Percentiles rank a stretch among this genome's conserved stretches.
Evolutionary conservation across 2,797 vertebrate species (phyloP).

Genomic region (Ibycter americanus): DNA sequence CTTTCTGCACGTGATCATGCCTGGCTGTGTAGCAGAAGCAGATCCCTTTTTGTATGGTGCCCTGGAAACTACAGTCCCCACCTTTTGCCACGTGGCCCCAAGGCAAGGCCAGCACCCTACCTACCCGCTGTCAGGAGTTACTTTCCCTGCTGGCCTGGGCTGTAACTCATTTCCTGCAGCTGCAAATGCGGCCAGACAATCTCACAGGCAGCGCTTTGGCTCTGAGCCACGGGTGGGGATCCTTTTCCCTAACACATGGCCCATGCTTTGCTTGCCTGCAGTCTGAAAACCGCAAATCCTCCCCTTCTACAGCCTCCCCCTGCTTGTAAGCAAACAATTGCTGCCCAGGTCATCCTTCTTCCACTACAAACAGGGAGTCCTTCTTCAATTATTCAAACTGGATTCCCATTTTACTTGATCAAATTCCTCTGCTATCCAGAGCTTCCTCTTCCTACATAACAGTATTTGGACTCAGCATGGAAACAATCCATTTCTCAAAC

Average conservation of each 20-base stretch:
- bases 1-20: neutral
- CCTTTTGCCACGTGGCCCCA: neutral
- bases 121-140: neutral
- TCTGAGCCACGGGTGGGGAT: neutral
- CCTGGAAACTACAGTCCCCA: neutral
- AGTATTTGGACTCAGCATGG: neutral
- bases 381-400: neutral
- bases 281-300: neutral
- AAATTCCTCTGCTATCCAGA: neutral
- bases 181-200: conserved; percentile 23
- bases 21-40: neutral
- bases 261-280: neutral
- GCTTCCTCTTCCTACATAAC: neutral
- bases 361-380: neutral
- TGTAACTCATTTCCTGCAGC: conserved; percentile 68
- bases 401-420: neutral
- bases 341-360: neutral
- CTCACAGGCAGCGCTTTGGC: conserved; percentile 22
- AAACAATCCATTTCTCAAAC: neutral
- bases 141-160: conserved; percentile 33
- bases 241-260: conserved; percentile 5
- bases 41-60: neutral
- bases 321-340: neutral
- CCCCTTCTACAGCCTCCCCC: neutral
- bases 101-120: neutral